Evolutionary conservation across 2,888 invertebrate genomes (phyloP).

Genomic region (Plusia festucae): DNA sequence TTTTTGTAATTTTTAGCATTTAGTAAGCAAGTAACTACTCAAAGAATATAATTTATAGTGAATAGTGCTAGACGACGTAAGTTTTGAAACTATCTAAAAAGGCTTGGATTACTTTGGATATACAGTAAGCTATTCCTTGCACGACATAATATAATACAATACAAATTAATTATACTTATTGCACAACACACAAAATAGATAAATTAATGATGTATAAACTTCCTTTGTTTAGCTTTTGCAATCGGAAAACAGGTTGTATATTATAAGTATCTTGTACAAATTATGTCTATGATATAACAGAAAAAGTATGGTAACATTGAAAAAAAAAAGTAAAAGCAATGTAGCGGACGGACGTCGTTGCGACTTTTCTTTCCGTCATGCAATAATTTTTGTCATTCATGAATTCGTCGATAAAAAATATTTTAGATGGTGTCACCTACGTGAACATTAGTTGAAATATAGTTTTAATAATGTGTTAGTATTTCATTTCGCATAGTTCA

Average conservation of each 20-base stretch:
- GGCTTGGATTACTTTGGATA: too few relatives aligned
- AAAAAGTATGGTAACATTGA: slow-evolving; percentile 72
- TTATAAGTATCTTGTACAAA: neutral
- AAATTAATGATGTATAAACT: neutral
- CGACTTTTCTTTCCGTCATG: slow-evolving; percentile 89
- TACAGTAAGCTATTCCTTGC: too few relatives aligned
- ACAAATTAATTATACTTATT: neutral
- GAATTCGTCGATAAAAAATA: slow-evolving; percentile 85
- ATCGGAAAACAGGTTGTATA: neutral
- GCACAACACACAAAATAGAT: neutral
- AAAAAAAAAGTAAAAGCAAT: slow-evolving; percentile 80
- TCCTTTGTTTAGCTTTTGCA: neutral
- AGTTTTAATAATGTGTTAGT: slow-evolving; percentile 87
- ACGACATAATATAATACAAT: neutral
- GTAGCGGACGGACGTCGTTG: slow-evolving; percentile 88
- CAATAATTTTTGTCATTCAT: slow-evolving; percentile 89
- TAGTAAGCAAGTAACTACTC: too few relatives aligned
- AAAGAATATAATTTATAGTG: too few relatives aligned
- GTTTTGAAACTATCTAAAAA: too few relatives aligned
- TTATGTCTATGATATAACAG: slow-evolving; percentile 27
- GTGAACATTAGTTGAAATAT: slow-evolving; percentile 84
- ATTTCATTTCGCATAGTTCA: slow-evolving; percentile 82
- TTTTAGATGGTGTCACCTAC: slow-evolving; percentile 83
- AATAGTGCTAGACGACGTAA: too few relatives aligned
- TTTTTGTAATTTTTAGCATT: too few relatives aligned